phyloP scores from a whole-genome alignment of 64 coral and sea anemone species.

The Actinia tenebrosa region DNA sequence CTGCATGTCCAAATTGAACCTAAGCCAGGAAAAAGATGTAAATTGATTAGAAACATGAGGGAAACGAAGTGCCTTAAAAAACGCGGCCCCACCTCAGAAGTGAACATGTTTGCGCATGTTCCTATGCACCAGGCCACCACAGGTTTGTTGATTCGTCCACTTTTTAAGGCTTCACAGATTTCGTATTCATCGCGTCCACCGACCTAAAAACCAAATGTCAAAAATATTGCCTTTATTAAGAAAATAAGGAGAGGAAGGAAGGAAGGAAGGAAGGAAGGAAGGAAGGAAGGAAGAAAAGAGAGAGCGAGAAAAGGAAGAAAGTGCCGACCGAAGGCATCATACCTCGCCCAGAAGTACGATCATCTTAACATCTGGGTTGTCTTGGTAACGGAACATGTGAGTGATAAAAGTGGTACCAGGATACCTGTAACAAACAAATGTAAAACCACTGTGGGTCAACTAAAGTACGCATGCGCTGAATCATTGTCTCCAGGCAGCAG shows the following conservation, averaged over 20 bases:
- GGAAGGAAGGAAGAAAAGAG: neutral
- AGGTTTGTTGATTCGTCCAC: constrained; percentile 79
- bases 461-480: too few species aligned
- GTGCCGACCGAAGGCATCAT: neutral
- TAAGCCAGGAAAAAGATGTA: neutral
- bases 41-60: neutral
- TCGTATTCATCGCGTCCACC: constrained; percentile 93
- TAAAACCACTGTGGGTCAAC: neutral
- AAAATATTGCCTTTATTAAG: too few species aligned
- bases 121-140: constrained; percentile 93
- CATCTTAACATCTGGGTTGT: constrained; percentile 89
- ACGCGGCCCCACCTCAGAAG: constrained; percentile 66
- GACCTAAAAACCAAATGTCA: constrained; percentile 27
- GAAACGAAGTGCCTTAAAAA: neutral
- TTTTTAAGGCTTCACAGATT: constrained; percentile 80
- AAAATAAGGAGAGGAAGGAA: too few species aligned
- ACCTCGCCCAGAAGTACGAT: constrained; percentile 93
- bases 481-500: too few species aligned
- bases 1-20: constrained; percentile 99
- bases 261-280: neutral
- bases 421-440: constrained; percentile 45
- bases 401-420: constrained; percentile 91
- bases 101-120: constrained; percentile 93
- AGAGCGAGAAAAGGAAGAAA: neutral
- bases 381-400: constrained; percentile 85